phyloP scores from a whole-genome alignment of 2,888 invertebrate species.

The Phaonia tiefii region DNA sequence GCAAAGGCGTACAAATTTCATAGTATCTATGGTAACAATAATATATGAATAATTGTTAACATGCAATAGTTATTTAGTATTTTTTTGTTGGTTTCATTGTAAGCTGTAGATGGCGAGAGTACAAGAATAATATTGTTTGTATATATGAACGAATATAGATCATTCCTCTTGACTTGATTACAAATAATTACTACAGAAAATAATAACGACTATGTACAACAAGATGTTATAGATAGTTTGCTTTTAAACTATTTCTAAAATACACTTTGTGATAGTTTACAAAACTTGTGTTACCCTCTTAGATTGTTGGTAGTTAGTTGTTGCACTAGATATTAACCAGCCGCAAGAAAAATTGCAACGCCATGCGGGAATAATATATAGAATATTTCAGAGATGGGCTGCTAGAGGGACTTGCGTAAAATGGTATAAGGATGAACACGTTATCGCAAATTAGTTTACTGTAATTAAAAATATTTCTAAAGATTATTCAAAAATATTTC shows the following conservation, averaged over 20 bases:
- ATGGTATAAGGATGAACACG: too few species aligned
- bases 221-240: slow-evolving; percentile 43
- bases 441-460: too few species aligned
- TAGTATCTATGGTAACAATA: slow-evolving; percentile 50
- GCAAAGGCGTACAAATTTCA: background rate
- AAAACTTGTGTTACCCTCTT: slow-evolving; percentile 2
- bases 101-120: slow-evolving; percentile 41
- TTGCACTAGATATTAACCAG: slow-evolving; percentile 64
- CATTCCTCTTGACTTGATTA: slow-evolving; percentile 67
- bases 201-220: slow-evolving; percentile 45
- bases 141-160: slow-evolving; percentile 49
- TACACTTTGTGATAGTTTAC: slow-evolving; percentile 38
- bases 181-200: slow-evolving; percentile 63
- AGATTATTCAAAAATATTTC: too few species aligned
- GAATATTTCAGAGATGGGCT: slow-evolving; percentile 40
- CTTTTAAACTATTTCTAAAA: slow-evolving; percentile 55
- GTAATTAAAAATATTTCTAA: too few species aligned
- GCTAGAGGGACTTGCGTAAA: too few species aligned
- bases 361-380: slow-evolving; percentile 33
- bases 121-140: background rate
- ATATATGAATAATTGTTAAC: slow-evolving; percentile 61
- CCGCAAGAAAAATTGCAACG: slow-evolving; percentile 59
- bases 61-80: slow-evolving; percentile 59
- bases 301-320: slow-evolving; percentile 36
- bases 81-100: background rate